A percentile compares a stretch with the other conserved stretches of the same genome.
Evolutionary conservation across 2,113 vertebrate genomes (phyloP).

Genomic region (Oxygymnocypris stewartii): DNA sequence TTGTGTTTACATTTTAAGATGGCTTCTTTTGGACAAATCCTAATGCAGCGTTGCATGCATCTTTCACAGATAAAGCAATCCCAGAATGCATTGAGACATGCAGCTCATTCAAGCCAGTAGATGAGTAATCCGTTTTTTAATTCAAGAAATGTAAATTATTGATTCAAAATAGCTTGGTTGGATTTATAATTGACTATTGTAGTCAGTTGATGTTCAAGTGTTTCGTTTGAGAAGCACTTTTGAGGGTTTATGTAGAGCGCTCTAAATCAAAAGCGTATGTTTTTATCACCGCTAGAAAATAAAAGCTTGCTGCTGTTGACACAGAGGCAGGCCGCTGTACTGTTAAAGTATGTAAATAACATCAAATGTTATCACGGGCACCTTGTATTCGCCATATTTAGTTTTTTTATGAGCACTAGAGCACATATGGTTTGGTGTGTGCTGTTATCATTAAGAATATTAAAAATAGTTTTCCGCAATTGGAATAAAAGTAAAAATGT

Average conservation of each 20-base stretch:
- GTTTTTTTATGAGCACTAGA: too few species aligned
- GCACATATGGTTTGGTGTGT: too few species aligned
- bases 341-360: not conserved
- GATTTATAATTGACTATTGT: not conserved
- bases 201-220: not conserved
- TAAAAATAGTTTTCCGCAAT: too few species aligned
- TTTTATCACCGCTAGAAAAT: not conserved
- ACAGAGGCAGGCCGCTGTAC: not conserved
- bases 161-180: not conserved
- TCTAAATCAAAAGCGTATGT: not conserved
- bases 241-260: not conserved
- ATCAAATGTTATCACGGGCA: too few species aligned
- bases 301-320: not conserved
- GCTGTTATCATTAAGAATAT: too few species aligned
- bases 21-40: not conserved
- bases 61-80: not conserved
- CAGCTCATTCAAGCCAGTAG: not conserved
- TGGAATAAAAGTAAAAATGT: too few species aligned
- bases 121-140: not conserved
- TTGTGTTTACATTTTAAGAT: not conserved
- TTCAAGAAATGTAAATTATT: not conserved
- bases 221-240: not conserved
- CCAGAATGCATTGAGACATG: not conserved
- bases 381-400: too few species aligned
- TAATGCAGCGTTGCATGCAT: not conserved